A percentile compares a stretch with the other conserved stretches of the same genome.
These are phyloP conservation scores for Atta colombica DNA, from an alignment of 1,140 invertebrate species.

Conservation along the genomic window DNA sequence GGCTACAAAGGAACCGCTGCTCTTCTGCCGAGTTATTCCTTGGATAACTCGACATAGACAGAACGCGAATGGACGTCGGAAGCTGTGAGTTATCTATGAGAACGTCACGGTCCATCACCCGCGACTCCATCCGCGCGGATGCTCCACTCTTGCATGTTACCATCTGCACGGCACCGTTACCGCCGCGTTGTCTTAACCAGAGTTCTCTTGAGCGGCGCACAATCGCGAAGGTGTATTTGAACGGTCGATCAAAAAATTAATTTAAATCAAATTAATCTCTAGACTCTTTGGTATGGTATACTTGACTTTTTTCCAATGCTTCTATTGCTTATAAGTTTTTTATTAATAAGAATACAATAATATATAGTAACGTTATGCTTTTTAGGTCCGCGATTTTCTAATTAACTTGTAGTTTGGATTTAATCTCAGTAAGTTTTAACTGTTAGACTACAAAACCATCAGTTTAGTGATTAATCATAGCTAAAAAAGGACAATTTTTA, in stretches of 20 bases:
- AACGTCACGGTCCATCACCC: slow-evolving; percentile 62
- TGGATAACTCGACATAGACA: slow-evolving; percentile 46
- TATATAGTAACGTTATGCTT: too few relatives aligned
- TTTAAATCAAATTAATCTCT: background rate
- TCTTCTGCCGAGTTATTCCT: slow-evolving; percentile 2
- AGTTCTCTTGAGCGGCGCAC: slow-evolving; percentile 14
- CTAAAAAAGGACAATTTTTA: too few relatives aligned
- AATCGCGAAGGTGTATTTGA: slow-evolving; percentile 6
- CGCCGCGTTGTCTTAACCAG: slow-evolving; percentile 15
- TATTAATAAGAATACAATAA: too few relatives aligned
- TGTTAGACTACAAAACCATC: too few relatives aligned
- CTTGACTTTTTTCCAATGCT: too few relatives aligned
- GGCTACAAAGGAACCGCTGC: background rate
- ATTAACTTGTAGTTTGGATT: too few relatives aligned
- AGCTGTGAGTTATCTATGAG: slow-evolving; percentile 62
- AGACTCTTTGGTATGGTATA: too few relatives aligned
- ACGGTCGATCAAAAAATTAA: background rate
- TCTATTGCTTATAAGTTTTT: too few relatives aligned
- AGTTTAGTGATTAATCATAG: too few relatives aligned
- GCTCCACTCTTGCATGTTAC: slow-evolving; percentile 50
- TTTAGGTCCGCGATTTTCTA: too few relatives aligned
- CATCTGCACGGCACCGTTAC: slow-evolving; percentile 62
- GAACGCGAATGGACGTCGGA: slow-evolving; percentile 53
- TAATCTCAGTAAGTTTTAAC: too few relatives aligned
- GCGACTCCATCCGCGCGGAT: slow-evolving; percentile 41